These are phyloP conservation scores for Tadarida brasiliensis DNA, from an alignment of 2,797 vertebrate genomes.

Conservation along the genomic window DNA sequence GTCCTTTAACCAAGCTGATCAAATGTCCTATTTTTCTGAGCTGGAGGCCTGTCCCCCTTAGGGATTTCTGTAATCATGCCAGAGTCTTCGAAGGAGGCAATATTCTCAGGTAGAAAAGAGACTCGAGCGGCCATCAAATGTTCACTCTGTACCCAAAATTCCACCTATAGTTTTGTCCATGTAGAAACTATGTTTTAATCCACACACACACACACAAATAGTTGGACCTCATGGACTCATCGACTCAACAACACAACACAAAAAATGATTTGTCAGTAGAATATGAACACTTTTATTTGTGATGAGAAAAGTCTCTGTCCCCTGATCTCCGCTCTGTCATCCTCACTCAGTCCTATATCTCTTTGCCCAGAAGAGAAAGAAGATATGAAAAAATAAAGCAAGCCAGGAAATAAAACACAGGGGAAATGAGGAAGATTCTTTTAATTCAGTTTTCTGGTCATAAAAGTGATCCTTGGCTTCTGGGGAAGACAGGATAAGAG, in stretches of 20 bases:
- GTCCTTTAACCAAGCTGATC: background rate
- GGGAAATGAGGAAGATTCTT: background rate
- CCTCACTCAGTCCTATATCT: background rate
- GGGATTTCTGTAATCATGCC: background rate
- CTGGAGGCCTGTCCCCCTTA: background rate
- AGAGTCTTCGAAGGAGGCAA: background rate
- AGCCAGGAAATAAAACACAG: background rate
- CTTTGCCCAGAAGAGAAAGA: background rate
- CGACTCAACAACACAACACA: background rate
- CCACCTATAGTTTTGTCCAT: background rate
- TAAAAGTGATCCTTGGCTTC: background rate
- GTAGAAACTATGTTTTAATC: constrained; percentile 23
- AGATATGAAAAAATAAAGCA: background rate
- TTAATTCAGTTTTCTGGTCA: background rate
- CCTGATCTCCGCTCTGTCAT: background rate
- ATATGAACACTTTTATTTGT: background rate
- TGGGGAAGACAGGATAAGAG: background rate
- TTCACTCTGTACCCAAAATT: background rate
- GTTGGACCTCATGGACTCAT: background rate
- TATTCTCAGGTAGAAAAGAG: background rate
- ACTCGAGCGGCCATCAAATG: background rate
- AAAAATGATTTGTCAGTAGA: background rate
- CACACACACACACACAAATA: background rate
- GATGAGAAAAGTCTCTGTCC: background rate
- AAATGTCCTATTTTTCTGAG: constrained; percentile 50